Percentiles rank a stretch among this genome's conserved stretches.
Conservation (phyloP, 1,140 invertebrate species). For the Drosophila albomicans region DNA sequence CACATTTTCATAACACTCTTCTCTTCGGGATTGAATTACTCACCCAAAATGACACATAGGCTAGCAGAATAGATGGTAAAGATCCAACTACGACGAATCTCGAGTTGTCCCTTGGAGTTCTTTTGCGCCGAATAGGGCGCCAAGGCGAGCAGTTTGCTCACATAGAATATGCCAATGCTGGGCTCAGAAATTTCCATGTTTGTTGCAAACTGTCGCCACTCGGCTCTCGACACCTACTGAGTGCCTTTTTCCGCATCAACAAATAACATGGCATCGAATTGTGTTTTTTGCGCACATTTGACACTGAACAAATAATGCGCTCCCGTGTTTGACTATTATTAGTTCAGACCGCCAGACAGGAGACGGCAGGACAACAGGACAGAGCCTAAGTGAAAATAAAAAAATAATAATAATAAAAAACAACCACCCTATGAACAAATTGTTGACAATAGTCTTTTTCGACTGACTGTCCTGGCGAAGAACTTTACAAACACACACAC, state of each 20-base stretch:
- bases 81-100: constrained; percentile 85
- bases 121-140: constrained; percentile 84
- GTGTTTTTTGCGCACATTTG: constrained; percentile 49
- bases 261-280: constrained; percentile 47
- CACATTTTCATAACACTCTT: background rate
- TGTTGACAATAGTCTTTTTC: constrained; percentile 58
- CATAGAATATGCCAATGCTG: constrained; percentile 84
- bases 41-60: constrained; percentile 71
- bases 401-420: background rate
- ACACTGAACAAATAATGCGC: constrained; percentile 72
- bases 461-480: constrained; percentile 21
- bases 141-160: constrained; percentile 85
- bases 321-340: constrained; percentile 76
- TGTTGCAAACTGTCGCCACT: constrained; percentile 23
- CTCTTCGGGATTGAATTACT: constrained; percentile 6
- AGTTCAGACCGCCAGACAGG: constrained; percentile 29
- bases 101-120: constrained; percentile 59
- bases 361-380: constrained; percentile 5
- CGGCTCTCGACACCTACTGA: constrained; percentile 28
- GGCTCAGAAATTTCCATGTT: constrained; percentile 77
- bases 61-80: constrained; percentile 85
- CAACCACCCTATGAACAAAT: constrained; percentile 21
- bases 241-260: constrained; percentile 31
- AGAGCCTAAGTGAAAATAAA: constrained; percentile 36
- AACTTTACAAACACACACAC: no score